Base-by-base conservation (phyloP, 2,888 invertebrate species). In the Brenthis ino region DNA sequence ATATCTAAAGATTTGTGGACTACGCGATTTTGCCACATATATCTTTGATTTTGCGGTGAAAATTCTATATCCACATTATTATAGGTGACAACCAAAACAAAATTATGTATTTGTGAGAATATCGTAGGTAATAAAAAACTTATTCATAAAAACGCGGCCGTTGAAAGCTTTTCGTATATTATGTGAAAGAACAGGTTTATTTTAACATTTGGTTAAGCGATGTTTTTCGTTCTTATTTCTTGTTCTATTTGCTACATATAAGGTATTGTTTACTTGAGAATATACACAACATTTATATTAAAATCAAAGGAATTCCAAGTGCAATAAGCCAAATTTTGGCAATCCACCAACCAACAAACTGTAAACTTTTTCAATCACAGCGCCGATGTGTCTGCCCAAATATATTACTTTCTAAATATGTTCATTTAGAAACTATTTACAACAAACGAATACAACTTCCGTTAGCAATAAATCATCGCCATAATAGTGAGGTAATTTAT, bases 11-110 rank as follows among this genome's bases (percentile, higher is more conserved):
- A 11, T 43, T 43, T 43, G 8, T 43, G 37, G 57, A 55, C 54
- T 65, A 68, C n/a, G 68, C 72, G 60, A 72, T 64, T 66, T 14
- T 67, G 37, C 37, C 28, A 48, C 66, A 67, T 71, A 68, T 58
- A n/a, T 48, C 66, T 20, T 65, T 13, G 12, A n/a, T 50, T 55
- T 71, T 64, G 47, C 57, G 54, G 53, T 28, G 58, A 74, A 63
- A 73, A 67, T 67, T 48, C 60, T 48, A 12, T 67, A 55, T 24
- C 58, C 16, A 6, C 37, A 20, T 43, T n/a, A 6, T 51, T 43
- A 24, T 13, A 6, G n/a, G n/a, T 63, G 61, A 67, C 61, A 50
- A 56, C 20, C 56, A 56, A 50, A 56, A 16, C 48, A 14, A 51
- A 33, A 61, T 60, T 60, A 60, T 60, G 50, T 55, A 60, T 61